A percentile compares a stretch with the other conserved stretches of the same genome.
These are phyloP conservation scores for Gambelia wislizenii DNA, from an alignment of 2,797 vertebrate species.

Conservation along the genomic window DNA sequence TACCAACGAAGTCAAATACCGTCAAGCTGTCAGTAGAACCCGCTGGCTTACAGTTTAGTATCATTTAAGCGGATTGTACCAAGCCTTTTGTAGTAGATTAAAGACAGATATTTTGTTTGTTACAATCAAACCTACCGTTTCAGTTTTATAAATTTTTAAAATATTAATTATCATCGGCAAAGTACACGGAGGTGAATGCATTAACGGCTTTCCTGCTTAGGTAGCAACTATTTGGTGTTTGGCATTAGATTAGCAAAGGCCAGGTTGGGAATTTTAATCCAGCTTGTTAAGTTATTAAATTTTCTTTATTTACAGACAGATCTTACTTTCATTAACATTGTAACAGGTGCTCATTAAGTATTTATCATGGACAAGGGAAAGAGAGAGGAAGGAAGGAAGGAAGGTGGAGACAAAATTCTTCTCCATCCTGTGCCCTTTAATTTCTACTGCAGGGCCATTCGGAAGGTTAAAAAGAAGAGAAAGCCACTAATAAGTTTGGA, in stretches of 20 bases:
- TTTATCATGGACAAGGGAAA: conserved; percentile 75
- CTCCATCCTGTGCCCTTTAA: conserved; percentile 68
- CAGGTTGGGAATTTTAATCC: conserved; percentile 84
- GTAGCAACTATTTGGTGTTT: conserved; percentile 75
- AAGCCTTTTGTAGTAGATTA: conserved; percentile 80
- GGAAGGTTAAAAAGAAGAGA: conserved; percentile 30
- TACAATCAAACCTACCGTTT: conserved; percentile 86
- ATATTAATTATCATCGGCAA: conserved; percentile 85
- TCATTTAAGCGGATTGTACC: conserved; percentile 62
- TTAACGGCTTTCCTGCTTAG: conserved; percentile 72
- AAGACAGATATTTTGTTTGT: conserved; percentile 86
- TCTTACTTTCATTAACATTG: conserved; percentile 85
- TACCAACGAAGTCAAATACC: conserved; percentile 73
- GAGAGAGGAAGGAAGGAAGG: conserved; percentile 51
- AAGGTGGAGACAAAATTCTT: conserved; percentile 75
- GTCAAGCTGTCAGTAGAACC: conserved; percentile 46
- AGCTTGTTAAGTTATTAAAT: conserved; percentile 88
- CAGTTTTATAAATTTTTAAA: conserved; percentile 87
- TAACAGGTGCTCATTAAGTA: conserved; percentile 87
- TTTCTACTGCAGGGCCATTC: conserved; percentile 48
- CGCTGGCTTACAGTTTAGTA: conserved; percentile 71
- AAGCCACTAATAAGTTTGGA: not conserved
- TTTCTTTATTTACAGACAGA: conserved; percentile 84
- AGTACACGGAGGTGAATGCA: conserved; percentile 79
- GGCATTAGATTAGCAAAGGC: conserved; percentile 77